A percentile compares a stretch with the other conserved stretches of the same genome.
Evolutionary conservation across 2,888 invertebrate species (phyloP).

Genomic region (Euzophera pinguis): DNA sequence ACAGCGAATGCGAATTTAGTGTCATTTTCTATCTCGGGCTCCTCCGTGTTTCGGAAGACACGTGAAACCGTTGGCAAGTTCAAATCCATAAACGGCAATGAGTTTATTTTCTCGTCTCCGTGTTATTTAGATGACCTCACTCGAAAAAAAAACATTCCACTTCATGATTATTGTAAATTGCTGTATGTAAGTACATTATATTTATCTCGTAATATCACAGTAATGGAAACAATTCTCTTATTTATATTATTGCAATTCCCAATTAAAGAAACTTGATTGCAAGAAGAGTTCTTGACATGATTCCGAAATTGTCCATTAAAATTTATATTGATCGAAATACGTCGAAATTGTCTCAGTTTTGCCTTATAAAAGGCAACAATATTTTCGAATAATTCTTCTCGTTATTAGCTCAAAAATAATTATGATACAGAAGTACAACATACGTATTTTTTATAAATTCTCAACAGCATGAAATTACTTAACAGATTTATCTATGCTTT

Average conservation of each 20-base stretch:
- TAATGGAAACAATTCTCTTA: not conserved
- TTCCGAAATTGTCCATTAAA: slow-evolving; percentile 7
- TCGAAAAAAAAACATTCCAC: not conserved
- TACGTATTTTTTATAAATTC: not conserved
- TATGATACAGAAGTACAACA: not conserved
- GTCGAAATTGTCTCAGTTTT: not conserved
- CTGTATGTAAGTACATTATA: not conserved
- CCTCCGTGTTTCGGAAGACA: too few relatives aligned
- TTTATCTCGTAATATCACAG: not conserved
- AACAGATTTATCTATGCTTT: too few relatives aligned
- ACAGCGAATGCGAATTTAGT: too few relatives aligned
- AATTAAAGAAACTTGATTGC: slow-evolving; percentile 6
- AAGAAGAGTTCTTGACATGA: slow-evolving; percentile 1
- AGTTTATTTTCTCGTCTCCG: too few relatives aligned
- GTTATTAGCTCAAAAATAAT: not conserved
- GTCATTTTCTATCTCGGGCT: too few relatives aligned
- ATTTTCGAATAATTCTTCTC: slow-evolving; percentile 1
- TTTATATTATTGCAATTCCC: slow-evolving; percentile 1
- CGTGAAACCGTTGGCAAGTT: too few relatives aligned
- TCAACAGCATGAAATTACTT: too few relatives aligned
- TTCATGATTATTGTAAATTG: not conserved
- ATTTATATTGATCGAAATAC: slow-evolving; percentile 1
- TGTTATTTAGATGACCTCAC: not conserved
- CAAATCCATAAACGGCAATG: too few relatives aligned
- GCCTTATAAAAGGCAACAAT: slow-evolving; percentile 1